Evolutionary conservation across 1,140 invertebrate species (phyloP).

Genomic region (Xylocopa sonorina): DNA sequence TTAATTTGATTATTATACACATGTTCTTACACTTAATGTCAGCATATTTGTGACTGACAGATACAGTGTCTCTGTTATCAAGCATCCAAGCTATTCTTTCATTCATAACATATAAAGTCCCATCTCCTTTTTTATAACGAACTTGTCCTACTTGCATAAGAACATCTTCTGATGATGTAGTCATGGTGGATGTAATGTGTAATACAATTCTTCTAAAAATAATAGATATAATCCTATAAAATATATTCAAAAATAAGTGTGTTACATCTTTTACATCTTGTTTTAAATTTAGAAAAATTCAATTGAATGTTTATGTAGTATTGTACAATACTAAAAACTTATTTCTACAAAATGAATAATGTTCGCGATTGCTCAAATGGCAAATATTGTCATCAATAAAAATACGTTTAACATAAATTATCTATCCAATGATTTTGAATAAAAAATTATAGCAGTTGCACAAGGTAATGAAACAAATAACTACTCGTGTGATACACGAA

Average conservation of each 20-base stretch:
- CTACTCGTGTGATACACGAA: no score
- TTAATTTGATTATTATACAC: slow-evolving; percentile 41
- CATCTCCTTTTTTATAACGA: slow-evolving; percentile 97
- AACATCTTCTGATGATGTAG: slow-evolving; percentile 95
- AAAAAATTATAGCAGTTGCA: neutral
- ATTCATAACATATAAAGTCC: slow-evolving; percentile 97
- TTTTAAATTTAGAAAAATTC: neutral
- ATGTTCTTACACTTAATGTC: slow-evolving; percentile 95
- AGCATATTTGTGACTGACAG: slow-evolving; percentile 95
- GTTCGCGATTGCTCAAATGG: neutral
- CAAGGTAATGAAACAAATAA: neutral
- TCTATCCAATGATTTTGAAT: neutral
- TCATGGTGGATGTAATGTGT: slow-evolving; percentile 83
- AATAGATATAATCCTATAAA: slow-evolving; percentile 55
- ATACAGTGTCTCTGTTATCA: slow-evolving; percentile 94
- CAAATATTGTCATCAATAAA: neutral
- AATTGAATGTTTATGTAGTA: neutral
- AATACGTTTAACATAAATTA: neutral
- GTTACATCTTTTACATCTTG: neutral
- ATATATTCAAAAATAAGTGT: slow-evolving; percentile 24
- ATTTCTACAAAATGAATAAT: neutral
- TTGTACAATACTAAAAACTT: neutral
- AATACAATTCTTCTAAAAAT: slow-evolving; percentile 59
- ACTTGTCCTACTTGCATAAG: slow-evolving; percentile 95
- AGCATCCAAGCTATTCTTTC: slow-evolving; percentile 97